Evolutionary conservation across 1,140 invertebrate genomes (phyloP).

Genomic region (Danaus melanippus): DNA sequence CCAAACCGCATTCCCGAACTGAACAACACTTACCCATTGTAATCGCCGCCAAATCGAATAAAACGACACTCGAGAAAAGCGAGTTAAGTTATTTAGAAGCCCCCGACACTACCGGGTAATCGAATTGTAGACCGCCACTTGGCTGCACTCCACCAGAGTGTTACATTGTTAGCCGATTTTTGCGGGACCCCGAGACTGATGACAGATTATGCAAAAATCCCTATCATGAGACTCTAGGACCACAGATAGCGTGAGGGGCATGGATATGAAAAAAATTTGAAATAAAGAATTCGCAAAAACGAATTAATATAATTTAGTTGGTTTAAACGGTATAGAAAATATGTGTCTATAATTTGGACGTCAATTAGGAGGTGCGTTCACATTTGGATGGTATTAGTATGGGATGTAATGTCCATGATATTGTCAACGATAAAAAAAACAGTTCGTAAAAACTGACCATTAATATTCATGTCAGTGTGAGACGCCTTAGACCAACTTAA

Average conservation of each 20-base stretch:
- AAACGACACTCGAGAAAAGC: slow-evolving; percentile 51
- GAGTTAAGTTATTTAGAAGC: slow-evolving; percentile 51
- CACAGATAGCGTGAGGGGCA: slow-evolving; percentile 14
- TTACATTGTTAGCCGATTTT: slow-evolving; percentile 64
- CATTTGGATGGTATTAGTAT: slow-evolving; percentile 14
- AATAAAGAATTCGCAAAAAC: neutral
- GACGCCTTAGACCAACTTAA: slow-evolving; percentile 25
- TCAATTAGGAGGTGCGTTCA: slow-evolving; percentile 7
- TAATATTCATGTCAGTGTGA: slow-evolving; percentile 30
- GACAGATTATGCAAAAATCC: slow-evolving; percentile 23
- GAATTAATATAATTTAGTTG: neutral
- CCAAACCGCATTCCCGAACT: slow-evolving; percentile 32
- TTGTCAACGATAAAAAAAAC: slow-evolving; percentile 18
- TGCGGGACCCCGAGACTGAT: slow-evolving; percentile 28
- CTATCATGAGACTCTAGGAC: slow-evolving; percentile 9
- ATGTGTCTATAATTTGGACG: neutral
- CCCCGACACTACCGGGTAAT: slow-evolving; percentile 60
- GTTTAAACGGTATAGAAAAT: neutral
- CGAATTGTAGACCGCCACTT: slow-evolving; percentile 62
- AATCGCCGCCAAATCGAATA: slow-evolving; percentile 63
- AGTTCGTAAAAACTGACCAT: slow-evolving; percentile 28
- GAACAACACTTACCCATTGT: slow-evolving; percentile 52
- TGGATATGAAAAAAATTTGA: slow-evolving; percentile 7
- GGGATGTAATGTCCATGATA: slow-evolving; percentile 9
- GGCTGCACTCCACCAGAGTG: slow-evolving; percentile 51